Evolutionary conservation across 2,888 invertebrate genomes (phyloP), one percentile per base, ranked within the genome.

Genomic region (Balanococcus diminutus): DNA sequence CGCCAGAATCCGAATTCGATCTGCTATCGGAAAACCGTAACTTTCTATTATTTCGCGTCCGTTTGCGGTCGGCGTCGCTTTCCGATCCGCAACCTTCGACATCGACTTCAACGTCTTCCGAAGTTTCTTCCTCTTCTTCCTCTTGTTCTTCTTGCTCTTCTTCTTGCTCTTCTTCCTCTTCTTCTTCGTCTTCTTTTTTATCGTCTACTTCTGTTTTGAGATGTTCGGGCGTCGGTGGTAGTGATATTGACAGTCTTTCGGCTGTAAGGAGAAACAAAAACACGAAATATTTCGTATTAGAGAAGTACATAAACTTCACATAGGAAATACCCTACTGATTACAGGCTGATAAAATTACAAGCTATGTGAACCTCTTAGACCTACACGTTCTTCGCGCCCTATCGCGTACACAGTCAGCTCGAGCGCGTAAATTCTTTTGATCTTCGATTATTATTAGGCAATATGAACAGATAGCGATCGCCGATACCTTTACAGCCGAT

Each of bases 1-100:
- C 84, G 22, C 67, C 84, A 3, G 84, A 84, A 25, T 84, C 84
- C 16, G 84, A 84, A 84, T 84, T 67, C 84, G 84, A 84, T 16
- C 72, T 75, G 28, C 84, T 84, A 75, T 84, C 84, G 75, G 84
- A 84, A 72, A 84, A 84, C 0, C 42, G 84, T 32, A 56, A 32
- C 22, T 84, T 84, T 42, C 84, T 67, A 42, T 39, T 36, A 42
- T 72, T 84, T 14, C 67, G 39, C 25, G 36, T 72, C 19, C 84
- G 72, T 84, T 84, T 84, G 2, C 84, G 72, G 1, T 84, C 84
- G 16, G 42, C 42, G 39, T 84, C 84, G 28, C 84, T 84, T 39
- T 84, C 84, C 22, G 84, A 84, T 11, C 84, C 84, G 42, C 84
- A 84, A 11, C 84, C 84, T 84, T 84, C 84, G 67, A 84, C 84